Percentiles rank a stretch among this genome's conserved stretches.
These are phyloP conservation scores for Athalia circularis DNA, from an alignment of 2,888 invertebrate genomes.

Conservation along the genomic window DNA sequence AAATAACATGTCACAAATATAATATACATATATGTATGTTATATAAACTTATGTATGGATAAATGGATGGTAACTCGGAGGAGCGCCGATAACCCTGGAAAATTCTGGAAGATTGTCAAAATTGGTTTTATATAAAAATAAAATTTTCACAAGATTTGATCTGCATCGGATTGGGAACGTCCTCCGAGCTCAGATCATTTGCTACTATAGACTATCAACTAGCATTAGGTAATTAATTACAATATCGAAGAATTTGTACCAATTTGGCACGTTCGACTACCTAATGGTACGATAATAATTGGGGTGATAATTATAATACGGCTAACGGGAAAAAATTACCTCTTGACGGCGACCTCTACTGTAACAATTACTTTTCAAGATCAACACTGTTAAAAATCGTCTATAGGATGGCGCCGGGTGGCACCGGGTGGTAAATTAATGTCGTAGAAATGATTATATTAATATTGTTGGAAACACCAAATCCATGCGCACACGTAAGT, in stretches of 20 bases:
- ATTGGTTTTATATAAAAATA: too few species aligned
- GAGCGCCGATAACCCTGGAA: background rate
- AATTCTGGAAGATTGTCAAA: background rate
- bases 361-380: constrained; percentile 1
- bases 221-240: constrained; percentile 57
- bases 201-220: constrained; percentile 59
- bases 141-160: background rate
- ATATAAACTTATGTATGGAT: constrained; percentile 18
- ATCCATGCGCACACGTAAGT: background rate
- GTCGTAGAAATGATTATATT: constrained; percentile 8
- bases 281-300: constrained; percentile 44
- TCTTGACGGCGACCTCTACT: constrained; percentile 55
- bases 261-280: constrained; percentile 56
- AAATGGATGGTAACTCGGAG: constrained; percentile 28
- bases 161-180: background rate
- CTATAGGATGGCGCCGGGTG: constrained; percentile 31
- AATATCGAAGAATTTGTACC: constrained; percentile 32
- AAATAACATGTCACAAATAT: constrained; percentile 11
- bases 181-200: constrained; percentile 24
- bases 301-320: constrained; percentile 48
- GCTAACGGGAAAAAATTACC: constrained; percentile 61
- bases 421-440: constrained; percentile 26
- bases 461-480: constrained; percentile 5
- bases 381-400: constrained; percentile 37
- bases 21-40: background rate